Evolutionary conservation across 2,888 invertebrate genomes (phyloP).

Genomic region (Eupithecia dodoneata): DNA sequence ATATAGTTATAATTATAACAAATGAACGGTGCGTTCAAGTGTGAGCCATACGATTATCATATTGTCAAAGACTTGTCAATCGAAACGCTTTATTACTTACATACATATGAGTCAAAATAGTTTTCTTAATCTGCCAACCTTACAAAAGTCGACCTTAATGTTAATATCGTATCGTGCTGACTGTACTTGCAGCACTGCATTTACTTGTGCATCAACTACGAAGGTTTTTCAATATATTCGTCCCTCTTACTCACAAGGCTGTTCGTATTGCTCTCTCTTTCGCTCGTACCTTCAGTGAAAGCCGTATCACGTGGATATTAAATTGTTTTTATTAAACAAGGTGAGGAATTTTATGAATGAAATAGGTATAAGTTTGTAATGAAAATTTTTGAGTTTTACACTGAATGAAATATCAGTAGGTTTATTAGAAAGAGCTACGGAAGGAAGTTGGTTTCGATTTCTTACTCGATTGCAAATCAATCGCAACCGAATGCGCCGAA

Average conservation of each 20-base stretch:
- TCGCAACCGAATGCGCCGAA: background rate
- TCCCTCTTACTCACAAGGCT: slow-evolving; percentile 52
- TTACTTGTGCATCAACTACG: slow-evolving; percentile 69
- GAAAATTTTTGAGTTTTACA: slow-evolving; percentile 2
- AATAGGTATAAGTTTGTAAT: slow-evolving; percentile 12
- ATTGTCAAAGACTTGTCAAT: background rate
- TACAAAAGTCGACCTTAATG: slow-evolving; percentile 45
- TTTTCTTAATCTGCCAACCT: slow-evolving; percentile 40
- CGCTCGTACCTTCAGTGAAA: slow-evolving; percentile 39
- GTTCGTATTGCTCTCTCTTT: slow-evolving; percentile 50
- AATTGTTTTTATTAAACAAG: slow-evolving; percentile 38
- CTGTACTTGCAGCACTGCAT: slow-evolving; percentile 67
- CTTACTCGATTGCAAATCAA: background rate
- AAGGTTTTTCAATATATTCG: slow-evolving; percentile 51
- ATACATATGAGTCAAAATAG: background rate
- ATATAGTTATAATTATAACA: background rate
- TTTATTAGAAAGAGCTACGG: background rate
- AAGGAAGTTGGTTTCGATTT: too few relatives aligned
- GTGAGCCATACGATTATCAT: background rate
- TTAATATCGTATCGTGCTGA: slow-evolving; percentile 51
- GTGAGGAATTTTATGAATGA: slow-evolving; percentile 23
- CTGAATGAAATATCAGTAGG: background rate
- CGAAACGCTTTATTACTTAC: background rate
- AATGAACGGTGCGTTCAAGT: background rate
- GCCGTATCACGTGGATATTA: slow-evolving; percentile 44